Evolutionary conservation across 1,140 invertebrate genomes (phyloP), one percentile per base, ranked within the genome.

Genomic region (Polyergus mexicanus): DNA sequence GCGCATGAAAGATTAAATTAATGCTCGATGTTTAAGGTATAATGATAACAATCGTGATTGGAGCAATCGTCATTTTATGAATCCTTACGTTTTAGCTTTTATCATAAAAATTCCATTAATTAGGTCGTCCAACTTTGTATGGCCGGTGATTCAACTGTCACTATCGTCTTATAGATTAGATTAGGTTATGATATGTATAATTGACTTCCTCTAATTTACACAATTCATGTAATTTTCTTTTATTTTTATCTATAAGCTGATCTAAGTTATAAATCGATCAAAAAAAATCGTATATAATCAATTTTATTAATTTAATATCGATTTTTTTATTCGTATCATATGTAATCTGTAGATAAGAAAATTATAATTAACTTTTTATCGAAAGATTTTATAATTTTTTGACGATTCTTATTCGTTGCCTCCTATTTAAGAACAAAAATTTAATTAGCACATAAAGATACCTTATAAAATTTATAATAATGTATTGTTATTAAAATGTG

Each of bases 131-230:
- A 28, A 16, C 6, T 65, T 77, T 35, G 32, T 22, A 1, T 5
- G 56, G 25, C 25, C 25, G 25, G 25, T 44, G 22, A 32, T 32
- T 32, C 32, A 74, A 16, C 35, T 65, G 19, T 63, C 25, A 44
- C 7, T 76, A 28, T 62, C 38, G 2, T 60, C 72, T 58, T 65
- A 3, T 19, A 77, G 58, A 38, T 77, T 63, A 19, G 58, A 32
- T 62, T 63, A 38, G 19, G 63, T 76, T 76, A 13, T 44, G n/a
- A 28, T 63, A 28, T 28, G 25, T 28, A 28, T 28, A 60, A n/a
- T 22, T 74, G 4, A n/a, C 25, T 77, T 77, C 47, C 60, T n/a
- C 8, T 75, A 62, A 63, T 65, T 77, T 65, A 35, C 6, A 44
- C 5, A 19, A 3, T 16, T 38, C 25, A n/a, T n/a, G 6, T 62